Base-by-base conservation (phyloP, 2,888 invertebrate species). In the Tribolium freemani region DNA sequence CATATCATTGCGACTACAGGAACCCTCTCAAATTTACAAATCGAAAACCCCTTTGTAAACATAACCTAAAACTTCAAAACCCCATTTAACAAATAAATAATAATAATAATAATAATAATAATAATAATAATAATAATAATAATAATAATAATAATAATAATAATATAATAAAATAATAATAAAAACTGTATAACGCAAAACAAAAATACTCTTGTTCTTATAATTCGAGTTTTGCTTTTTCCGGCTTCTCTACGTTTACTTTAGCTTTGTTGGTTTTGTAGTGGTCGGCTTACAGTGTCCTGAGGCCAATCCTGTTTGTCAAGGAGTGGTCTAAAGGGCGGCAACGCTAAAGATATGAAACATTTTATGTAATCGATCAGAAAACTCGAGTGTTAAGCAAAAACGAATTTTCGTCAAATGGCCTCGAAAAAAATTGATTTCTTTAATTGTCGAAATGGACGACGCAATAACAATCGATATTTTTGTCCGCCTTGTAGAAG, bases 251-350 rank as follows among this genome's bases (percentile, higher is more conserved):
- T 54, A 3, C 54, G 5, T 16, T 8, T n/a, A 26, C 11, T 26
- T 44, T 44, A 13, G 53, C 48, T 38, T 44, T 69, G 38, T 38
- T 38, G 38, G 38, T 38, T 6, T 38, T 38, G 38, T 38, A n/a
- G 38, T 38, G 8, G 38, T 38, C 38, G n/a, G 0, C n/a, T 38
- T 38, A 38, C 38, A 1, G 38, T n/a, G 38, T 38, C 38, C 51
- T 58, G 20, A 45, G 58, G 45, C 71, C 73, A 71, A 71, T 70
- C 71, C 64, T 45, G 68, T 72, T 54, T 68, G 68, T 60, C 21
- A 72, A 66, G 74, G 74, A 74, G 74, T 66, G 74, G 71, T 58
- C 68, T 11, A 66, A 66, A 68, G 57, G 72, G 71, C 69, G 67
- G 53, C 53, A 67, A 44, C 57, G 44, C 50, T 58, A 53, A 45